phyloP scores from a whole-genome alignment of 2,113 vertebrate genomes.

The Orycteropus afer region DNA sequence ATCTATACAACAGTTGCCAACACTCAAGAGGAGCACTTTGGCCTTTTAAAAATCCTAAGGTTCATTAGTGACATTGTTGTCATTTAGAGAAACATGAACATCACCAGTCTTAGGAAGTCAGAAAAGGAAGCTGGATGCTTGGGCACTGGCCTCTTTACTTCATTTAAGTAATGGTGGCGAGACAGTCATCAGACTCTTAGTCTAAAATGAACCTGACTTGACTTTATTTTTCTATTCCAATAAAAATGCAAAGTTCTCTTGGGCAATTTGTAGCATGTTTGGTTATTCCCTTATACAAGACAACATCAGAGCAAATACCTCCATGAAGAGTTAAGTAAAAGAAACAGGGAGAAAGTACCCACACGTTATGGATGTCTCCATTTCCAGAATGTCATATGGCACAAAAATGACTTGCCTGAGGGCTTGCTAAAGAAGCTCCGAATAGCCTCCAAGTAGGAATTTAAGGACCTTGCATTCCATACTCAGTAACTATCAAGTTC shows the following conservation, averaged over 20 bases:
- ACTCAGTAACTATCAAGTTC: background rate
- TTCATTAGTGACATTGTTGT: background rate
- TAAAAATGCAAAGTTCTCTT: slow-evolving; percentile 13
- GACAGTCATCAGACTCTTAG: background rate
- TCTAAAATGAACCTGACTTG: background rate
- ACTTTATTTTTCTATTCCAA: slow-evolving; percentile 32
- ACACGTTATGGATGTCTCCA: background rate
- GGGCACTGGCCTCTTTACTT: background rate
- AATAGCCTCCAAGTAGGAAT: background rate
- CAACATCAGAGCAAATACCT: background rate
- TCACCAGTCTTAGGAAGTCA: background rate
- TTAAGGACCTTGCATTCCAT: background rate
- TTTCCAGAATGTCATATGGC: background rate
- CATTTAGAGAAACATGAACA: background rate
- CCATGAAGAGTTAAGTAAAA: background rate
- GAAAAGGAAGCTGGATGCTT: background rate
- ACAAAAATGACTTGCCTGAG: background rate
- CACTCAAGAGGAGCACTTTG: background rate
- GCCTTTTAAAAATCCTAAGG: background rate
- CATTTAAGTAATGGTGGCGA: background rate
- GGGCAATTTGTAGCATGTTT: background rate
- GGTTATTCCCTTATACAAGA: slow-evolving; percentile 12
- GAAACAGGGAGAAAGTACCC: background rate
- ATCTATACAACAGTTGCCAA: background rate
- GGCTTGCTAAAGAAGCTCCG: background rate